Evolutionary conservation across 2,888 invertebrate genomes (phyloP), one percentile per base, ranked within the genome.

Genomic region (Pollenia angustigena): DNA sequence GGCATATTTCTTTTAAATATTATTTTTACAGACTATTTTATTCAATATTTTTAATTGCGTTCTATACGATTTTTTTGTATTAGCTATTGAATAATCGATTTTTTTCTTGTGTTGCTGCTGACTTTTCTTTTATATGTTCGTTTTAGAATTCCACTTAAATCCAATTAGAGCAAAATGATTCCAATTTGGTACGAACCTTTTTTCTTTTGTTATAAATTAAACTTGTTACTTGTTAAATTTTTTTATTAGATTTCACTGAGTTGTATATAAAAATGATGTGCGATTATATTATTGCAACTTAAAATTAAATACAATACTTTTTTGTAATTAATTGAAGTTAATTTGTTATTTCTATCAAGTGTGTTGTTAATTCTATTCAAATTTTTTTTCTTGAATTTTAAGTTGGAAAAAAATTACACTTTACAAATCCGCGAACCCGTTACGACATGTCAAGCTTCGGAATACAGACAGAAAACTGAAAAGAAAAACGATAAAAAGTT

Each of bases 71-170:
- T 64, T 40, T 48, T 68, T 75, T 60, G 18, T 16, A 62, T 68
- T 79, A 69, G 50, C 81, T 78, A 74, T 87, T 88, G 82, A 87
- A 86, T 88, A 88, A 88, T 88, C 88, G 88, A 88, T 88, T 87
- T 83, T 71, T 78, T 32, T 32, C 32, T 32, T 56, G 32, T 69
- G 18, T 69, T 23, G 56, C 48, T 68, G 40, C n/a, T 54, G 44
- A 46, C 4, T 71, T 72, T 52, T 52, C 32, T 50, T 60, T 60
- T 11, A 16, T 62, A 44, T 58, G 54, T 71, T 74, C 71, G 69
- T 66, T 46, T 40, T 69, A 69, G 18, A 76, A 71, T 76, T 84
- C 72, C 78, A 81, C 76, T 76, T 83, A 66, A 87, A 87, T 83
- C 86, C 76, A 83, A 87, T 87, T 87, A 87, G 72, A 84, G 42